phyloP scores from a whole-genome alignment of 30 jellyfish, hydroid and myxozoan genomes.

The Mastigias papua region DNA sequence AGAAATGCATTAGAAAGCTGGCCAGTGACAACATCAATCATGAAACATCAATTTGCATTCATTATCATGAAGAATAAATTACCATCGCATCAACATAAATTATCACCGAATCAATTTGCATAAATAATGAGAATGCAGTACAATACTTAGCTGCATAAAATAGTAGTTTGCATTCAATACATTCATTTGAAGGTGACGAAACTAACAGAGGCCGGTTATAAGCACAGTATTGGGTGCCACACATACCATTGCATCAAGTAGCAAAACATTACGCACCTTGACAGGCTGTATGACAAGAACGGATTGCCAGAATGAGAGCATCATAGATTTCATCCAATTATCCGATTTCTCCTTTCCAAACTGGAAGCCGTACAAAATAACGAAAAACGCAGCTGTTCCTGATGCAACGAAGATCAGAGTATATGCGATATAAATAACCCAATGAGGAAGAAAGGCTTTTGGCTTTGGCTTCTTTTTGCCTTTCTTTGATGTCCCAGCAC shows the following conservation, averaged over 20 bases:
- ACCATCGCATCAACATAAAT: background rate
- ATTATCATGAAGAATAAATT: background rate
- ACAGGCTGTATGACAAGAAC: constrained; percentile 93
- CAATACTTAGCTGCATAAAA: background rate
- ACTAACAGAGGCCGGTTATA: too few species aligned
- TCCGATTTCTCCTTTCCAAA: constrained; percentile 93
- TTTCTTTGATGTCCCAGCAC: constrained; percentile 41
- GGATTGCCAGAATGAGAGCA: constrained; percentile 92
- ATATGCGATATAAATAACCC: constrained; percentile 93
- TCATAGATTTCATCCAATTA: constrained; percentile 90
- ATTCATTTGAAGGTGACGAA: too few species aligned
- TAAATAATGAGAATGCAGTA: background rate
- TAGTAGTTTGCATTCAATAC: too few species aligned
- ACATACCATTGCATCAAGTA: background rate
- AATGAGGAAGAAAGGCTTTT: constrained; percentile 76
- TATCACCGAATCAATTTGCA: background rate
- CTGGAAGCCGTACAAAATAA: constrained; percentile 82
- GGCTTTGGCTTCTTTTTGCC: constrained; percentile 79
- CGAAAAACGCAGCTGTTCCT: constrained; percentile 84
- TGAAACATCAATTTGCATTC: too few species aligned
- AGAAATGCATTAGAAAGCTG: too few species aligned
- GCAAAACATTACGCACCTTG: constrained; percentile 56
- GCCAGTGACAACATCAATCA: too few species aligned
- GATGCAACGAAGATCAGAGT: constrained; percentile 73
- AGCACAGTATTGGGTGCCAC: too few species aligned